These are phyloP conservation scores for Lepeophtheirus salmonis DNA, from an alignment of 1,140 invertebrate genomes.

Conservation along the genomic window DNA sequence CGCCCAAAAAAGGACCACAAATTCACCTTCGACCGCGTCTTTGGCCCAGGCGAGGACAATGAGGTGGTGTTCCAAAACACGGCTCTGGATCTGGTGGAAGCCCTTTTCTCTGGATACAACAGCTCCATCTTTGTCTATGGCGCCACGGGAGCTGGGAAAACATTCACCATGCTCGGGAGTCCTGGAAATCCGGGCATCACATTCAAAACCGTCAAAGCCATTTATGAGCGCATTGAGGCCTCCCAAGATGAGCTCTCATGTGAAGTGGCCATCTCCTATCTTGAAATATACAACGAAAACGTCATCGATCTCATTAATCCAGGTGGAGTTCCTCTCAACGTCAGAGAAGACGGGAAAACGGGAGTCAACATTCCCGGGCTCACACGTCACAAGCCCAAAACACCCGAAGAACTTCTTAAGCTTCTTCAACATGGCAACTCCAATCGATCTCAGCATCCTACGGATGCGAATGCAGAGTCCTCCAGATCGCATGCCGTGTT, in stretches of 20 bases:
- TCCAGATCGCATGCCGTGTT: constrained; percentile 92
- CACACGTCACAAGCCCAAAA: constrained; percentile 48
- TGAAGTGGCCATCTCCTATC: constrained; percentile 36
- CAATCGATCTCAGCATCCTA: constrained; percentile 86
- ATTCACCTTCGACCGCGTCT: constrained; percentile 72
- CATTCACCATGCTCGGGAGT: constrained; percentile 87
- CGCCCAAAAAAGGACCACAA: constrained; percentile 61
- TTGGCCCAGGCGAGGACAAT: constrained; percentile 43
- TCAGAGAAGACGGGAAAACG: constrained; percentile 62
- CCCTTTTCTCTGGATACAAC: constrained; percentile 62
- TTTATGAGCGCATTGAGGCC: constrained; percentile 59
- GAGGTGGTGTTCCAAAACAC: constrained; percentile 53
- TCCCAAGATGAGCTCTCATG: constrained; percentile 43
- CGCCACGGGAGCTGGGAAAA: constrained; percentile 88
- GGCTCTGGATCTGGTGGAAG: constrained; percentile 49
- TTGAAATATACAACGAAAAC: constrained; percentile 76
- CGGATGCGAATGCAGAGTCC: constrained; percentile 88
- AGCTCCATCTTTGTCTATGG: constrained; percentile 82
- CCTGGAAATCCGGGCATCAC: constrained; percentile 71
- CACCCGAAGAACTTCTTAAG: constrained; percentile 56
- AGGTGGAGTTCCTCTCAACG: constrained; percentile 43
- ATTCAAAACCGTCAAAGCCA: constrained; percentile 66
- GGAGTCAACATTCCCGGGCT: constrained; percentile 71
- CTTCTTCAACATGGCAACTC: constrained; percentile 60
- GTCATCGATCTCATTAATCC: constrained; percentile 75